These are phyloP conservation scores for Strigamia transsilvanica DNA, from an alignment of 2,888 invertebrate genomes.

Conservation along the genomic window DNA sequence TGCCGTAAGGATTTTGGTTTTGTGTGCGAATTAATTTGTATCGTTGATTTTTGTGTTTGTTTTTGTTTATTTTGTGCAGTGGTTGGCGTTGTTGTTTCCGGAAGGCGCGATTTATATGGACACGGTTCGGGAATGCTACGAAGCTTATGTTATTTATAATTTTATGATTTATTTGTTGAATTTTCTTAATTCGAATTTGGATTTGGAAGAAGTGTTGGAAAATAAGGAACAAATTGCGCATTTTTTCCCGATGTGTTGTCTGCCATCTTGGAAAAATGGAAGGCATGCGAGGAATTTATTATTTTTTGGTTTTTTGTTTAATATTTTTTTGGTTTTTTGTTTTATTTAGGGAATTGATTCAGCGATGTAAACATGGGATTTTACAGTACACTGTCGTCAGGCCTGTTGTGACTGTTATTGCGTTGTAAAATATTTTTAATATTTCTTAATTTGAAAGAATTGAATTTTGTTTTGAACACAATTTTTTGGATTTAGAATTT, in stretches of 20 bases:
- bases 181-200: constrained; percentile 85
- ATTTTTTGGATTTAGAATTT: constrained; percentile 70
- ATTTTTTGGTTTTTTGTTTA: not conserved
- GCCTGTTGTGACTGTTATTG: constrained; percentile 87
- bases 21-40: not conserved
- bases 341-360: constrained; percentile 71
- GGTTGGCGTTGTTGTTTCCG: constrained; percentile 88
- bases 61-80: constrained; percentile 67
- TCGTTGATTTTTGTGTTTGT: not conserved
- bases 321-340: not conserved
- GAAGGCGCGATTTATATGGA: constrained; percentile 90
- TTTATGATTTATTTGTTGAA: constrained; percentile 94
- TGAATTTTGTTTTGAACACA: not conserved
- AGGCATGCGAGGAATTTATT: constrained; percentile 67
- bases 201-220: constrained; percentile 79
- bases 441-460: not conserved
- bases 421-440: constrained; percentile 74
- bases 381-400: constrained; percentile 92
- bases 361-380: constrained; percentile 96
- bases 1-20: constrained; percentile 73
- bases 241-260: constrained; percentile 89
- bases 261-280: constrained; percentile 94
- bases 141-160: constrained; percentile 97
- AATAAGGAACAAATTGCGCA: constrained; percentile 86
- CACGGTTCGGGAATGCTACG: constrained; percentile 92